Percentiles rank a stretch among this genome's conserved stretches.
These are phyloP conservation scores for Olivierus martensii DNA, from an alignment of 1,140 invertebrate species.

Conservation along the genomic window DNA sequence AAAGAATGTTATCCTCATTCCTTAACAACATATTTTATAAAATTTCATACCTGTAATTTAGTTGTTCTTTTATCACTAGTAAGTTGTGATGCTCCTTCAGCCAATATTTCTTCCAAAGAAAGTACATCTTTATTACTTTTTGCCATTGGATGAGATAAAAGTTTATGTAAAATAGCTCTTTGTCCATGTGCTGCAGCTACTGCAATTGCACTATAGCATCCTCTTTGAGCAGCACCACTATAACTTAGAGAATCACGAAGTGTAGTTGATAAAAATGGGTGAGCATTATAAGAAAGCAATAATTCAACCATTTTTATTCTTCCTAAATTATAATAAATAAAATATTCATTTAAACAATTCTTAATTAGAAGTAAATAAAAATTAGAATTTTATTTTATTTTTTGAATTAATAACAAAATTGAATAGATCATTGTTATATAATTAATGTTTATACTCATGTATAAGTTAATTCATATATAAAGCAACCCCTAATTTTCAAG, in stretches of 20 bases:
- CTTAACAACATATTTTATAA: too few species aligned
- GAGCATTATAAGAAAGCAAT: slow-evolving; percentile 63
- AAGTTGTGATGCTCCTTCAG: slow-evolving; percentile 46
- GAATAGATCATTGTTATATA: too few species aligned
- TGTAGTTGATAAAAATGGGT: slow-evolving; percentile 69
- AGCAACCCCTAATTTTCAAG: too few species aligned
- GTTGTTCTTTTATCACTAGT: slow-evolving; percentile 24
- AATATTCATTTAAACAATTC: background rate
- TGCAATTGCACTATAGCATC: slow-evolving; percentile 62
- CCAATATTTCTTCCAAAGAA: slow-evolving; percentile 76
- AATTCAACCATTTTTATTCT: slow-evolving; percentile 64
- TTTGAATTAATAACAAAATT: too few species aligned
- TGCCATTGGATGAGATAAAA: slow-evolving; percentile 54
- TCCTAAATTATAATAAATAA: slow-evolving; percentile 24
- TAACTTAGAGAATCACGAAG: slow-evolving; percentile 69
- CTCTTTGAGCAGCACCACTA: slow-evolving; percentile 63
- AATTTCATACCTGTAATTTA: slow-evolving; percentile 25
- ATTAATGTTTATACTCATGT: too few species aligned
- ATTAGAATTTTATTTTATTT: background rate
- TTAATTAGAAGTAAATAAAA: background rate
- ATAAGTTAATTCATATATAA: too few species aligned
- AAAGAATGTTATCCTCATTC: too few species aligned
- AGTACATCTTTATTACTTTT: slow-evolving; percentile 55
- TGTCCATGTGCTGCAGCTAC: slow-evolving; percentile 76
- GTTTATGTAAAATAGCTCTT: slow-evolving; percentile 53